Evolutionary conservation across 2,797 vertebrate genomes (phyloP), one percentile per base, ranked within the genome.

Genomic region (Pipistrellus pipistrellus): DNA sequence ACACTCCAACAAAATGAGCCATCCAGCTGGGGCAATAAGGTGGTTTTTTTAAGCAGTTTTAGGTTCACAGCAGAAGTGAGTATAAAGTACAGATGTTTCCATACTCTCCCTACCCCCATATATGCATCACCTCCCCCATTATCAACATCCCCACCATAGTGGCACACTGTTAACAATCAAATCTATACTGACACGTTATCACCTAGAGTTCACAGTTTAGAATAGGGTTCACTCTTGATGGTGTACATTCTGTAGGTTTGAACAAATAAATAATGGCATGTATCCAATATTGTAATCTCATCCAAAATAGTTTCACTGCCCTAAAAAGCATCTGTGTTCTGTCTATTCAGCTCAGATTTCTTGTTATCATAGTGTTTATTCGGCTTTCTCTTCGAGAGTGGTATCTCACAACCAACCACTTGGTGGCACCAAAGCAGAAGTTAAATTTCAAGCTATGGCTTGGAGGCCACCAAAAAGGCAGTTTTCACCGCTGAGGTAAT

Each of bases 371-470:
- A 23, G 15, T 55, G 51, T 57, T 78, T 62, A 41, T 62, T 51
- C 32, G 59, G 4, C 48, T 23, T 4, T 55, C 11, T 41, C 18
- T 51, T 62, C 7, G 0, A 59, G 62, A 14, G 23, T 53, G 68
- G 18, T 41, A 87, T 75, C 71, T 87, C 81, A 86, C 76, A 83
- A 68, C 9, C 6, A 57, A 86, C 96, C 97, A 95, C 96, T 84
- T 51, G 97, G 91, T 90, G 97, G 94, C 96, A 68, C 69, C 78
- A 95, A 90, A 96, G 91, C 75, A 86, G 76, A 97, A 95, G 89
- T 76, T 80, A 95, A 91, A 76, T 72, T 96, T 86, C 48, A 85
- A 85, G 8, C 69, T 46, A 64, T 25, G 48, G 18, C 27, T 85
- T 32, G 4, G 14, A 3, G 4, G 46, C 8, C 66, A 88, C 53